Percentiles rank a stretch among this genome's conserved stretches.
Conservation (phyloP, 2,888 invertebrate genomes). For the Dorcus parallelipipedus region DNA sequence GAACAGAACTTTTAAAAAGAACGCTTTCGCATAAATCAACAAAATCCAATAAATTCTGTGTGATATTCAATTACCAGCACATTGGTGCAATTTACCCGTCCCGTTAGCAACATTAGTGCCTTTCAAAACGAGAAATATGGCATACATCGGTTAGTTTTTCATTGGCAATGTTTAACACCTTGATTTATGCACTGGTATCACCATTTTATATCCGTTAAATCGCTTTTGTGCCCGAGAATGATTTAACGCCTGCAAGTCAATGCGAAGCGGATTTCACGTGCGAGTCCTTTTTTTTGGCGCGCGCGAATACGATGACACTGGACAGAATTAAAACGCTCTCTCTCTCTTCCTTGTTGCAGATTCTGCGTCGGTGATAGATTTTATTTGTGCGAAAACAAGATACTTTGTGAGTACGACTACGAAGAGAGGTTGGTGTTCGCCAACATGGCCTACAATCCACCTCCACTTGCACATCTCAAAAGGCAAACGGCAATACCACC, state of each 20-base stretch:
- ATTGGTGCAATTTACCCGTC: slow-evolving; percentile 16
- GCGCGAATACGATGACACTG: no score
- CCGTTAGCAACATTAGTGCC: slow-evolving; percentile 17
- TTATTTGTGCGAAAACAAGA: slow-evolving; percentile 96
- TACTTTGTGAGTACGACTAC: slow-evolving; percentile 96
- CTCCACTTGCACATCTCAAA: slow-evolving; percentile 75
- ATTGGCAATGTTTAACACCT: slow-evolving; percentile 40
- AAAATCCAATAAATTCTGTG: slow-evolving; percentile 11
- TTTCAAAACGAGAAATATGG: slow-evolving; percentile 29
- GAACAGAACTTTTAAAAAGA: no score
- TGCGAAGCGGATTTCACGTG: slow-evolving; percentile 33
- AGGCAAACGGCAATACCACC: slow-evolving; percentile 65
- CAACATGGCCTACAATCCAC: slow-evolving; percentile 90
- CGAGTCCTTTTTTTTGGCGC: slow-evolving; percentile 1
- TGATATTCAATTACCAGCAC: slow-evolving; percentile 16
- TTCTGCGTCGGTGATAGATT: slow-evolving; percentile 98
- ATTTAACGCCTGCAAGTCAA: slow-evolving; percentile 37
- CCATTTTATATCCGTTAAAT: slow-evolving; percentile 39
- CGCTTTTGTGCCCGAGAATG: slow-evolving; percentile 35
- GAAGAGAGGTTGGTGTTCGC: slow-evolving; percentile 94
- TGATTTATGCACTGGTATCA: slow-evolving; percentile 34
- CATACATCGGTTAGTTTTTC: slow-evolving; percentile 40
- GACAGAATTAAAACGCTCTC: no score
- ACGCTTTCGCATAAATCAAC: slow-evolving; percentile 4
- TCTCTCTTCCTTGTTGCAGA: slow-evolving; percentile 55